Evolutionary conservation across 2,113 vertebrate species (phyloP), one percentile per base, ranked within the genome.

Genomic region (Brachirus orientalis): DNA sequence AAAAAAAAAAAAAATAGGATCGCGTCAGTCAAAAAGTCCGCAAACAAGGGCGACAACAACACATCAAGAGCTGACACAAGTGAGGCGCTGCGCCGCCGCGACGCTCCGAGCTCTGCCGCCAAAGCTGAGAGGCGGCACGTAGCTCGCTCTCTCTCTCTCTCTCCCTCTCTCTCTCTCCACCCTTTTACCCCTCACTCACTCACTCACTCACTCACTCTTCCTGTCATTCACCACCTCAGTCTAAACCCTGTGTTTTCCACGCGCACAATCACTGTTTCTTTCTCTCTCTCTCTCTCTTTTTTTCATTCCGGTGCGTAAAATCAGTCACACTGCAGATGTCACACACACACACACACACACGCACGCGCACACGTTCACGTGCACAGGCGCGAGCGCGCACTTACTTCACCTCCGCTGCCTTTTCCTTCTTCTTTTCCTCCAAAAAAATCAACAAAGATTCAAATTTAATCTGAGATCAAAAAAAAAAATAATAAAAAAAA

Each of bases 1-100:
- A 93, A 92, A 93, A 92, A 61, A 94, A 90, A 94, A 92, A 94
- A 93, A 86, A 91, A 95, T 94, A 94, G 86, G 93, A 94, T 92
- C 91, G 94, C 93, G 95, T 97, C 95, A 95, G 94, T 94, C 92
- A 94, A 94, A 28, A 89, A 94, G 92, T 93, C 93, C 89, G 92
- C 91, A 93, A 89, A 91, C 91, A 85, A 89, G 91, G 83, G 88
- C 87, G 40, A 43, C 40, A 43, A 83, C 89, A 70, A 88, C 90
- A 93, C 90, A 93, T 91, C 88, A 91, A 88, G 93, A 89, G 91
- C 91, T 92, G 93, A 88, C 92, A 92, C 91, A 66, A 92, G 92
- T 93, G 90, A 92, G 91, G 91, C 89, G 86, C 89, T 89, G 87
- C 86, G 88, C 88, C 90, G 90, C 88, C 87, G 92, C 88, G 84